A percentile compares a stretch with the other conserved stretches of the same genome.
These are phyloP conservation scores for Caenorhabditis latens DNA, from an alignment of 1,140 invertebrate species.

Conservation along the genomic window DNA sequence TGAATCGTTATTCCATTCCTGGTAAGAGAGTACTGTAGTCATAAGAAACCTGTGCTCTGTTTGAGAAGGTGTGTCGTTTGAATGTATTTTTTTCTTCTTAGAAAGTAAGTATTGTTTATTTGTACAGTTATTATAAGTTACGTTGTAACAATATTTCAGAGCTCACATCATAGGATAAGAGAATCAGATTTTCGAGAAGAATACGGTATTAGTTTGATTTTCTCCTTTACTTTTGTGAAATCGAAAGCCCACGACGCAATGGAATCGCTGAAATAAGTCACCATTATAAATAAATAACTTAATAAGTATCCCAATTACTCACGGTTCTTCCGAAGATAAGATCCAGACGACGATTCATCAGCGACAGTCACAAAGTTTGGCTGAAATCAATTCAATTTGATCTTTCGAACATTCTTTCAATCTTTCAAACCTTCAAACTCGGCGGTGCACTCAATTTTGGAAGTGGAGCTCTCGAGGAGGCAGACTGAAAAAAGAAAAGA, in stretches of 20 bases:
- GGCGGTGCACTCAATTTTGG: conserved; percentile 32
- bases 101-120: too few species aligned
- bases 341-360: not conserved
- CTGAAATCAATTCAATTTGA: not conserved
- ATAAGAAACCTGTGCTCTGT: too few species aligned
- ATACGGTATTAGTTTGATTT: not conserved
- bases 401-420: not conserved
- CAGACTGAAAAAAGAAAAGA: conserved; percentile 17
- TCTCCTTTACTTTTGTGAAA: not conserved
- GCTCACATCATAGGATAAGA: too few species aligned
- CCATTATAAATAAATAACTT: not conserved
- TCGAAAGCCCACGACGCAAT: not conserved
- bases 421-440: conserved; percentile 4
- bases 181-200: too few species aligned
- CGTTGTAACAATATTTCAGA: too few species aligned
- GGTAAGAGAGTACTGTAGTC: too few species aligned
- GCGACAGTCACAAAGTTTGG: conserved; percentile 32
- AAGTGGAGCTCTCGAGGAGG: conserved; percentile 28
- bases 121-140: too few species aligned
- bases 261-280: conserved; percentile 27
- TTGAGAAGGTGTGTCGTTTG: too few species aligned
- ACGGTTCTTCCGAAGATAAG: conserved; percentile 30
- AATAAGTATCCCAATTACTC: not conserved
- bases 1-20: too few species aligned
- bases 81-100: too few species aligned